phyloP scores from a whole-genome alignment of 1,140 invertebrate genomes.

The Dendroctonus ponderosae region DNA sequence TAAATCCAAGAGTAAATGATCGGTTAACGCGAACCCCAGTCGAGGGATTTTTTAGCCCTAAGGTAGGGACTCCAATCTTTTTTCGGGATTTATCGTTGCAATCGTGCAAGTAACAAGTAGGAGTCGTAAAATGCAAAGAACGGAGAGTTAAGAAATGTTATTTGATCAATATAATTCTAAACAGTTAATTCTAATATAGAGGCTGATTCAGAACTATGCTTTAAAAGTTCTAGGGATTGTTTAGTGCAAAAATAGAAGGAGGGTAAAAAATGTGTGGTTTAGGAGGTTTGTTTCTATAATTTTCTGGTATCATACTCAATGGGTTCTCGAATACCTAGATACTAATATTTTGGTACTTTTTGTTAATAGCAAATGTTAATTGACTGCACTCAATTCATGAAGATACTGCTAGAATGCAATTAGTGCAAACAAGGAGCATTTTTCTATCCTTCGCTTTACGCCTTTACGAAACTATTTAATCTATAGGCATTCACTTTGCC shows the following conservation, averaged over 20 bases:
- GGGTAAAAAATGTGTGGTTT: not conserved
- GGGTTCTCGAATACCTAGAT: too few species aligned
- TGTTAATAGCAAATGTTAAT: not conserved
- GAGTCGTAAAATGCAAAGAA: slow-evolving; percentile 31
- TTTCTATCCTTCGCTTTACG: not conserved
- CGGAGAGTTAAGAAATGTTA: slow-evolving; percentile 13
- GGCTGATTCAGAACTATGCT: too few species aligned
- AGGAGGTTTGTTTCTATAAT: too few species aligned
- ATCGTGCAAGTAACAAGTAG: slow-evolving; percentile 50
- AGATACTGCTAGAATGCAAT: too few species aligned
- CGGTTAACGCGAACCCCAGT: slow-evolving; percentile 50
- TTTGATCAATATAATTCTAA: not conserved
- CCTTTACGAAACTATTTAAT: not conserved
- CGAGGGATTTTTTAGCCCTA: slow-evolving; percentile 50
- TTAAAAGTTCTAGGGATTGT: too few species aligned
- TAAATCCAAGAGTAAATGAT: slow-evolving; percentile 52
- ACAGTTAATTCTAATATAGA: too few species aligned
- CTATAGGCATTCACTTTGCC: not conserved
- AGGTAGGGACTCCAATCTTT: slow-evolving; percentile 44
- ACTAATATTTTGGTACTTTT: not conserved
- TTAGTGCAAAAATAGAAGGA: not conserved
- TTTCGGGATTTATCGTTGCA: slow-evolving; percentile 51
- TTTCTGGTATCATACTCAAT: too few species aligned
- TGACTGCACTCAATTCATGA: too few species aligned
- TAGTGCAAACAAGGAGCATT: too few species aligned